Base-by-base conservation (phyloP, 2,797 vertebrate species). In the Thaleichthys pacificus region DNA sequence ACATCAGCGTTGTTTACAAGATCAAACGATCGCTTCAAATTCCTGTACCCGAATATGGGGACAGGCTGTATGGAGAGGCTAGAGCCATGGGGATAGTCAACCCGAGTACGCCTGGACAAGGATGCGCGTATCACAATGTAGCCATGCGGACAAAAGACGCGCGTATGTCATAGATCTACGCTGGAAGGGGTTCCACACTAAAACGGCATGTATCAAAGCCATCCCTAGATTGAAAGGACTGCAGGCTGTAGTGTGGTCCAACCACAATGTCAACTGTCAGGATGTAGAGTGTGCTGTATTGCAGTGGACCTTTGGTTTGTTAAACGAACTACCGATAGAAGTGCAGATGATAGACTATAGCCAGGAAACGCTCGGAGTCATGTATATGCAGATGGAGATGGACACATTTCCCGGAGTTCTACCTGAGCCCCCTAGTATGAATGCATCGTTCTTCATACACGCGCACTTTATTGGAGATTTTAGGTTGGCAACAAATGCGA, bases 381-480 rank as follows among this genome's bases (percentile, higher is more conserved):
- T 58, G 28, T 76, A 76, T 64, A 76, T 76, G 51, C 30, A 67
- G 21, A 56, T 76, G 47, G 65, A 71, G 57, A 68, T 30, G 42
- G 19, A 35, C 5, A 64, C 30, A 6, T 64, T 64, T 30, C 62
- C 62, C 2, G 62, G 62, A 0, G 28, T 35, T n/a, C 62, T 64
- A 12, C 30, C 62, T 1, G 19, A 35, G 32, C 62, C 62, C 5
- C 62, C 30, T 0, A 35, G 4, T 35, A 0, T 8, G 2, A 38
- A 8, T n/a, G 4, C 0, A 3, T 64, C 62, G 9, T 64, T 17
- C 8, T 64, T 64, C 30, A 38, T 35, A 64, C 62, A 38, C 62
- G 21, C 62, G 0, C 1, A 64, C 62, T 64, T 64, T 1, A 0
- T 9, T 28, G 62, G 30, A 0, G 62, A 64, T 19, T 9, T 62